These are phyloP conservation scores for Eclectus roratus DNA, from an alignment of 2,113 vertebrate genomes.

Conservation along the genomic window DNA sequence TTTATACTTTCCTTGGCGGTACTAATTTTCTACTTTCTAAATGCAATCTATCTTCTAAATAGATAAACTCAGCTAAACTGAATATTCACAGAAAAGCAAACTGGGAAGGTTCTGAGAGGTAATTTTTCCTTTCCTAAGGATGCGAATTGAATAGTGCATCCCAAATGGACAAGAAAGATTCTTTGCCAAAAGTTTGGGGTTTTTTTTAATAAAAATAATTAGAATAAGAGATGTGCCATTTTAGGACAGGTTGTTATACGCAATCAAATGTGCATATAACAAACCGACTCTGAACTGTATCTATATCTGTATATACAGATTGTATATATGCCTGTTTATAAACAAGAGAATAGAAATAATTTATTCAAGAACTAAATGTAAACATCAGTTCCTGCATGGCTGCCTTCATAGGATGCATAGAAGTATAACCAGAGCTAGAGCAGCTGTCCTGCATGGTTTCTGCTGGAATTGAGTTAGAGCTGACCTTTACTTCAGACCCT, in stretches of 20 bases:
- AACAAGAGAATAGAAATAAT: background rate
- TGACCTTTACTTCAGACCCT: background rate
- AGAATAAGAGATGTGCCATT: background rate
- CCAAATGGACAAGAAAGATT: background rate
- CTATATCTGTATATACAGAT: background rate
- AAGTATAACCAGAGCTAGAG: background rate
- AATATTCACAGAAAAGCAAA: background rate
- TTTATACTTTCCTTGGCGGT: background rate
- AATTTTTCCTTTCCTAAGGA: background rate
- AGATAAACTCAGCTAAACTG: background rate
- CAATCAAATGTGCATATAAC: background rate
- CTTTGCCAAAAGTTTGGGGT: fast-evolving
- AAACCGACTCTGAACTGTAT: background rate
- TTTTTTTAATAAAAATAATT: background rate
- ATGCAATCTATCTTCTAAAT: background rate
- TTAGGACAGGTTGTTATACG: background rate
- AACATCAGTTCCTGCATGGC: background rate
- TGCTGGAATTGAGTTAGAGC: background rate
- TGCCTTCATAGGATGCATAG: background rate
- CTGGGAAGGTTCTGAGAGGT: background rate
- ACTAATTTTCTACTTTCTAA: background rate
- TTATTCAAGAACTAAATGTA: background rate
- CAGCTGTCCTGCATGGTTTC: background rate
- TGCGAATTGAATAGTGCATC: background rate
- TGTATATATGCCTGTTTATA: background rate